Evolutionary conservation across 2,888 invertebrate species (phyloP).

Genomic region (Drymonia ruficornis): DNA sequence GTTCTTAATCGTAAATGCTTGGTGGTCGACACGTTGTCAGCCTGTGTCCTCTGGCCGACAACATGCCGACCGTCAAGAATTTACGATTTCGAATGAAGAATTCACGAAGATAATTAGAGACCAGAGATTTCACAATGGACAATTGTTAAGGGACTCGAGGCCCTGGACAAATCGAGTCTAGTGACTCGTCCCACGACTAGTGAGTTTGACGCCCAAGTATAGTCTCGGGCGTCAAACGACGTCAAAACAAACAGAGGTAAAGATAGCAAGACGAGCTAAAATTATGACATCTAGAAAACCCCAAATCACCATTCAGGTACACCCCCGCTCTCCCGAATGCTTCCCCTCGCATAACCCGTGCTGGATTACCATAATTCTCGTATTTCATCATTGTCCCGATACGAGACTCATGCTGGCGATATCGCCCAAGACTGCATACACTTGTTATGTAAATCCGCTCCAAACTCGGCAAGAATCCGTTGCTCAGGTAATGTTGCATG

Average conservation of each 20-base stretch:
- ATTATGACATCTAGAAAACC: conserved; percentile 2
- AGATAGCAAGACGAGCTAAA: conserved; percentile 13
- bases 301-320: conserved; percentile 2
- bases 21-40: too few relatives aligned
- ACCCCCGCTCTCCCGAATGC: background rate
- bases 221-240: background rate
- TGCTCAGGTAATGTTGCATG: conserved; percentile 41
- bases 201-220: too few relatives aligned
- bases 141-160: too few relatives aligned
- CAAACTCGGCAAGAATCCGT: conserved; percentile 44
- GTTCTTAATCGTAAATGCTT: too few relatives aligned
- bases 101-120: too few relatives aligned
- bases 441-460: conserved; percentile 60
- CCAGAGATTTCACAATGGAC: too few relatives aligned
- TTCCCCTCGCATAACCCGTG: background rate
- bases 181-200: too few relatives aligned
- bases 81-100: too few relatives aligned
- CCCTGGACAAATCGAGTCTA: too few relatives aligned
- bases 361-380: conserved; percentile 23
- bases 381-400: conserved; percentile 34
- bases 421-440: conserved; percentile 35
- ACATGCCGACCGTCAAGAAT: too few relatives aligned
- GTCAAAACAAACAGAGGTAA: background rate
- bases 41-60: too few relatives aligned
- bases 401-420: conserved; percentile 28